phyloP scores from a whole-genome alignment of 2,113 vertebrate species.

The Delphinus delphis region DNA sequence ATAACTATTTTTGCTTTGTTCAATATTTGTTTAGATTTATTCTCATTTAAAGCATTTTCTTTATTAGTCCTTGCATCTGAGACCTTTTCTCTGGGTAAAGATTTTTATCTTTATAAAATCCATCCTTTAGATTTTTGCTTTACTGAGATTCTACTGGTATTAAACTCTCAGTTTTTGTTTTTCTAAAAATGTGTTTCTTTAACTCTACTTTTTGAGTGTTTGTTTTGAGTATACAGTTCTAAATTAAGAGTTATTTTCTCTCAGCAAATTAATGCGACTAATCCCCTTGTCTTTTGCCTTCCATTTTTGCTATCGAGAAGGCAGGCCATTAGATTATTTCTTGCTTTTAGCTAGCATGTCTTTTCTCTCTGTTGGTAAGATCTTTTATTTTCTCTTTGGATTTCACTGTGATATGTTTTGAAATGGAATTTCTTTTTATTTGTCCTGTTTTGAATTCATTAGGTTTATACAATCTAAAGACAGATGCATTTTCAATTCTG shows the following conservation, averaged over 20 bases:
- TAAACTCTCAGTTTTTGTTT: background rate
- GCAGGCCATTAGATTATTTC: background rate
- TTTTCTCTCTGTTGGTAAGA: background rate
- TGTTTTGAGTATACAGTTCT: background rate
- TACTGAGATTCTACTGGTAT: background rate
- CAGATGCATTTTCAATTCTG: background rate
- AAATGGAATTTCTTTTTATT: background rate
- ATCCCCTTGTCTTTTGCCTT: background rate
- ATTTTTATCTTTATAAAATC: background rate
- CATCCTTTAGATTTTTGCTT: background rate
- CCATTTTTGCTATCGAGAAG: background rate
- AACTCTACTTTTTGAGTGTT: background rate
- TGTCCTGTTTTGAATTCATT: background rate
- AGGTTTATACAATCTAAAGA: background rate
- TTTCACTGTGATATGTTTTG: background rate
- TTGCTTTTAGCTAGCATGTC: background rate
- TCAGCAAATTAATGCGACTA: background rate
- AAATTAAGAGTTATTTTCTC: background rate
- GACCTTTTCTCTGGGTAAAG: background rate
- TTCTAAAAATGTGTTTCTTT: constrained; percentile 17
- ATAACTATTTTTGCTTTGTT: background rate
- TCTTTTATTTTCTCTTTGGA: background rate
- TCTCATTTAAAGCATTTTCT: background rate
- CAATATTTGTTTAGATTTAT: background rate
- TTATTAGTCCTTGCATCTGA: background rate